phyloP scores from a whole-genome alignment of 2,888 invertebrate species.

The Oscheius sp. region DNA sequence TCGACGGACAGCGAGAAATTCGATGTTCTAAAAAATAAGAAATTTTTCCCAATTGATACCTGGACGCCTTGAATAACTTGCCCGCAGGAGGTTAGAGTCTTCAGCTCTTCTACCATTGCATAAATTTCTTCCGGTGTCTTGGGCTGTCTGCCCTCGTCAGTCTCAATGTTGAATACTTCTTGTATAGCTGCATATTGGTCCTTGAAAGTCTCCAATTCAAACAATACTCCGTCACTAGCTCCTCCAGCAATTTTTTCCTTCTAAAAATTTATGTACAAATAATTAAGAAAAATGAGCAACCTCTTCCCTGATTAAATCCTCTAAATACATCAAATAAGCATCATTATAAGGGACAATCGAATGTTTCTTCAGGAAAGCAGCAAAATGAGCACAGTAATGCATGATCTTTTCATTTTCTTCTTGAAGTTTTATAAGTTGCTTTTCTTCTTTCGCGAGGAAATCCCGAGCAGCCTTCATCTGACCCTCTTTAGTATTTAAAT shows the following conservation, averaged over 20 bases:
- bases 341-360: conserved; percentile 20
- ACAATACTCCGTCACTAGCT: not conserved
- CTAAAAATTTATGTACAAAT: no score
- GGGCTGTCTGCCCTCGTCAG: not conserved
- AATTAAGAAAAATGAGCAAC: no score
- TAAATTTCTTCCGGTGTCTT: not conserved
- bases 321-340: not conserved
- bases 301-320: conserved; percentile 7
- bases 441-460: not conserved
- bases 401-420: not conserved
- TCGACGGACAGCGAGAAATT: not conserved
- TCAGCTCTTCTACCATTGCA: not conserved
- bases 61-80: not conserved
- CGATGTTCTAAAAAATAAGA: no score
- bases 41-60: no score
- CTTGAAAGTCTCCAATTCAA: not conserved
- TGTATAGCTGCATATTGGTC: not conserved
- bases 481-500: not conserved
- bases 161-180: not conserved
- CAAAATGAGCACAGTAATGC: conserved; percentile 17
- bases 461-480: not conserved
- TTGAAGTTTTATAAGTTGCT: no score
- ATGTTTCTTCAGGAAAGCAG: conserved; percentile 5
- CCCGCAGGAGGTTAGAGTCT: not conserved
- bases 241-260: not conserved